phyloP scores from a whole-genome alignment of 1,140 invertebrate species.

The Leptopilina clavipes region DNA sequence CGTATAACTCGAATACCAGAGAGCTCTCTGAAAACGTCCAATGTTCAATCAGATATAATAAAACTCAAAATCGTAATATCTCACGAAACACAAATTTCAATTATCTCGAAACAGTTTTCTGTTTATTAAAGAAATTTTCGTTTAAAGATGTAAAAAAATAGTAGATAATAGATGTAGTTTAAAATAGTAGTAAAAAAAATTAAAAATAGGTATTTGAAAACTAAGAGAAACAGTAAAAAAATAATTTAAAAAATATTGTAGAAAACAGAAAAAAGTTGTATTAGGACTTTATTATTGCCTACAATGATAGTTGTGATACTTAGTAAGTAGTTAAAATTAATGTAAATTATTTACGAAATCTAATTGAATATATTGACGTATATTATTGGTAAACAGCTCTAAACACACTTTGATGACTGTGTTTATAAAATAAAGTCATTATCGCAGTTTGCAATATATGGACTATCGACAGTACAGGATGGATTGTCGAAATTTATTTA shows the following conservation, averaged over 20 bases:
- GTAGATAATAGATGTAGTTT: too few species aligned
- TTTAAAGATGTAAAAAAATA: too few species aligned
- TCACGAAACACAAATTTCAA: not conserved
- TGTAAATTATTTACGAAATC: not conserved
- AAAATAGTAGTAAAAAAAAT: too few species aligned
- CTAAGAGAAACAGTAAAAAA: too few species aligned
- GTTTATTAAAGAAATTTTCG: too few species aligned
- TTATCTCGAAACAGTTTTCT: not conserved
- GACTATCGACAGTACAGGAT: constrained; percentile 14
- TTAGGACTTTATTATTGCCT: too few species aligned
- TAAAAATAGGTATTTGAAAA: too few species aligned
- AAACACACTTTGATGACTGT: not conserved
- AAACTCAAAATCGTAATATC: not conserved
- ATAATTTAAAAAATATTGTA: too few species aligned
- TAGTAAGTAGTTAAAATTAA: not conserved
- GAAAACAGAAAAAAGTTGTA: too few species aligned
- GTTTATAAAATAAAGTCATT: constrained; percentile 20
- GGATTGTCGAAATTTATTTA: constrained; percentile 28
- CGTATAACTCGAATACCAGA: not conserved
- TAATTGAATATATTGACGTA: not conserved
- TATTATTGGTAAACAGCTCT: constrained; percentile 15
- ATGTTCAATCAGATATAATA: constrained; percentile 13
- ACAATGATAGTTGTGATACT: too few species aligned
- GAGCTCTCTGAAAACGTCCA: not conserved
- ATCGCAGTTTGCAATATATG: constrained; percentile 1